Percentiles rank a stretch among this genome's conserved stretches.
Evolutionary conservation across 1,140 invertebrate species (phyloP).

Genomic region (Drosophila serrata): DNA sequence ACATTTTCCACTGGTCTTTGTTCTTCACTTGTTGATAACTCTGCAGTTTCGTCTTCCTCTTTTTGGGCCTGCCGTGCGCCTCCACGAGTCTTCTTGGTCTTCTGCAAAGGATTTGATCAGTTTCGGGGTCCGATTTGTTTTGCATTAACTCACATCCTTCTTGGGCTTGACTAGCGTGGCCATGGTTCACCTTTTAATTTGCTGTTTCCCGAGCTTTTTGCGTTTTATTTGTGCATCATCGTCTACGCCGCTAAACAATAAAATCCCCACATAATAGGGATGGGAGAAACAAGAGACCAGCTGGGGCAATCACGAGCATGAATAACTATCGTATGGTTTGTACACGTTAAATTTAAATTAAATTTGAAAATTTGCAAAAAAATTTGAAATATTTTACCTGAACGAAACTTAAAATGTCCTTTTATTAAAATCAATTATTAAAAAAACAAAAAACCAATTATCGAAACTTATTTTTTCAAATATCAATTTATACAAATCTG

Average conservation of each 20-base stretch:
- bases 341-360: no score
- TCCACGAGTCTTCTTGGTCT: conserved; percentile 51
- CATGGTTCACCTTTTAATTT: conserved; percentile 45
- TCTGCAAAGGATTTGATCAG: conserved; percentile 38
- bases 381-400: no score
- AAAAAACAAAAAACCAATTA: neutral
- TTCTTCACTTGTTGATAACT: conserved; percentile 77
- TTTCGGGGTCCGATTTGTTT: neutral
- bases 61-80: conserved; percentile 17
- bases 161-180: conserved; percentile 79
- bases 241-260: conserved; percentile 27
- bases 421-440: neutral
- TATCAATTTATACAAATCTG: neutral
- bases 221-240: conserved; percentile 33
- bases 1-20: conserved; percentile 56
- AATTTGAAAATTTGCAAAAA: no score
- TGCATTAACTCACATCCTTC: conserved; percentile 51
- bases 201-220: conserved; percentile 2
- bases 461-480: neutral
- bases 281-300: conserved; percentile 22
- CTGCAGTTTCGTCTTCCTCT: conserved; percentile 53
- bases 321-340: conserved; percentile 11
- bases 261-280: conserved; percentile 60
- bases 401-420: no score
- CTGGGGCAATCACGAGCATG: conserved; percentile 11